Conservation (phyloP, 2,888 invertebrate genomes). For the Plusia festucae region DNA sequence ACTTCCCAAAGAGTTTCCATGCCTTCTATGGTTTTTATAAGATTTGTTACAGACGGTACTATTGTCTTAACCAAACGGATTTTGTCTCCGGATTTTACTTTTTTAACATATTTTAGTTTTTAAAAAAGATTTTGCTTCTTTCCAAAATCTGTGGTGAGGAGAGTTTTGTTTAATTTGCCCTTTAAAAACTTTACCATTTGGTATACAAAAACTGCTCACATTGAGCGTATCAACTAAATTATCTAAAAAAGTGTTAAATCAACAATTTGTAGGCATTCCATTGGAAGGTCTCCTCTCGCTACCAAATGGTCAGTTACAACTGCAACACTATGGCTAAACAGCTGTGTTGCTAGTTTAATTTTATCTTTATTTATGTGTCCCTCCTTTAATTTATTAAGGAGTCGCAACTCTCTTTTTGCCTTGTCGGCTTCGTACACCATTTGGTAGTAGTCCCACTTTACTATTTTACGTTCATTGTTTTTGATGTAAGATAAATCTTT, state of each 20-base stretch:
- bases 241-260: conserved; percentile 7
- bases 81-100: conserved; percentile 18
- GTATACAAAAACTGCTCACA: background rate
- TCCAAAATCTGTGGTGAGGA: conserved; percentile 10
- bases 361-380: too few species aligned
- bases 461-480: too few species aligned
- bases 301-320: conserved; percentile 44
- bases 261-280: conserved; percentile 11
- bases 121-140: background rate
- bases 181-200: conserved; percentile 25
- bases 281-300: conserved; percentile 18
- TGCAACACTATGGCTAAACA: conserved; percentile 47
- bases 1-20: conserved; percentile 50
- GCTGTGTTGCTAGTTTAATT: too few species aligned
- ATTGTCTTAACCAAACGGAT: conserved; percentile 43
- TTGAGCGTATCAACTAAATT: conserved; percentile 13
- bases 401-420: too few species aligned
- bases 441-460: too few species aligned
- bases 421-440: too few species aligned
- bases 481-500: too few species aligned
- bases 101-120: conserved; percentile 6
- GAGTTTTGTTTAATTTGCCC: conserved; percentile 1
- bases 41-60: conserved; percentile 55
- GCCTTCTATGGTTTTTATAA: conserved; percentile 61
- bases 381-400: too few species aligned